A percentile compares a stretch with the other conserved stretches of the same genome.
Conservation (phyloP, 1,140 invertebrate genomes). For the Papilio aristodemus region DNA sequence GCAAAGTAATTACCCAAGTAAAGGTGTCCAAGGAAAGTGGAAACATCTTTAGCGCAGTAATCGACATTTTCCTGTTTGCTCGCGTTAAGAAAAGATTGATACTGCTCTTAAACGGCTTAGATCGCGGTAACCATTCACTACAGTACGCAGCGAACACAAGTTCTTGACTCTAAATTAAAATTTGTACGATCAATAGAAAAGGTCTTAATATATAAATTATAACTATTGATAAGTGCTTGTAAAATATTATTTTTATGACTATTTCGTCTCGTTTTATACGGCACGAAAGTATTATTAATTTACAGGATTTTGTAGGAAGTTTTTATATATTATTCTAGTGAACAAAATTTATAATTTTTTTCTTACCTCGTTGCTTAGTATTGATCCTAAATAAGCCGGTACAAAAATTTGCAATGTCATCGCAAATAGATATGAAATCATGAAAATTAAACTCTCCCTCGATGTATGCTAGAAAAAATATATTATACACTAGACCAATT, state of each 20-base stretch:
- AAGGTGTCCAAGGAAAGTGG: conserved; percentile 54
- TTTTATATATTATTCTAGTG: no score
- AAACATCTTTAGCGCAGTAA: conserved; percentile 52
- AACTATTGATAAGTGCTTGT: no score
- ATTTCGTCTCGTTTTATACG: no score
- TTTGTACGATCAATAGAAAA: neutral
- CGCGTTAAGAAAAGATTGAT: conserved; percentile 53
- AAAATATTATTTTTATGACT: no score
- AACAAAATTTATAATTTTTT: no score
- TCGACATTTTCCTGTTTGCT: conserved; percentile 45
- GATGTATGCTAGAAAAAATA: conserved; percentile 42
- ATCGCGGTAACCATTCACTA: conserved; percentile 56
- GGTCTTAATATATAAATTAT: no score
- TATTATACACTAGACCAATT: no score
- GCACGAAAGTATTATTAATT: no score
- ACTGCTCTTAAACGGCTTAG: conserved; percentile 48
- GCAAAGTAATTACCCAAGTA: conserved; percentile 30
- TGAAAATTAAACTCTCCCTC: conserved; percentile 40
- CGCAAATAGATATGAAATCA: conserved; percentile 43
- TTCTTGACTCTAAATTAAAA: conserved; percentile 49
- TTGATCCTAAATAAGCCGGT: conserved; percentile 49
- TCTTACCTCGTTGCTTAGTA: conserved; percentile 47
- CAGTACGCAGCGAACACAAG: conserved; percentile 52
- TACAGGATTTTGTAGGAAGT: no score
- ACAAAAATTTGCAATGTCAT: conserved; percentile 52